Percentiles rank a stretch among this genome's conserved stretches.
Evolutionary conservation across 2,797 vertebrate species (phyloP).

Genomic region (Clarias laeviceps): DNA sequence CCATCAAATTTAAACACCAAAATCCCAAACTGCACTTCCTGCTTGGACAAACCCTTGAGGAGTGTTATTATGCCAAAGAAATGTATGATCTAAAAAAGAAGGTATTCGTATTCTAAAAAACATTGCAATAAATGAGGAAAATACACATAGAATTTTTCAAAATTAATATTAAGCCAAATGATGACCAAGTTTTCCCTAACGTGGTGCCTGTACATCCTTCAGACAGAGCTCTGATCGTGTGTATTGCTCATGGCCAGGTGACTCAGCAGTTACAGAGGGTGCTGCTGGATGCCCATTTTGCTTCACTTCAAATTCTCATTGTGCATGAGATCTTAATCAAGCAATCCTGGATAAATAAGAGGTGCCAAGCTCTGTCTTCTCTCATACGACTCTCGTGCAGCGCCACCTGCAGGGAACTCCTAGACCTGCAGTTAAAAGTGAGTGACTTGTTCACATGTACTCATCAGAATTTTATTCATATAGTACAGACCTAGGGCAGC

Average conservation of each 20-base stretch:
- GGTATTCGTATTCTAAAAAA: conserved; percentile 47
- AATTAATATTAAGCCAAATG: not conserved
- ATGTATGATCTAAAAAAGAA: conserved; percentile 68
- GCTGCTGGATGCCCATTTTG: not conserved
- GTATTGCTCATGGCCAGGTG: not conserved
- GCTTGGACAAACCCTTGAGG: conserved; percentile 69
- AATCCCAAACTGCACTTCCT: conserved; percentile 70
- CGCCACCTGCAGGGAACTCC: not conserved
- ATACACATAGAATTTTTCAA: no score
- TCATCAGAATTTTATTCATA: not conserved
- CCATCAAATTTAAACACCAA: conserved; percentile 64
- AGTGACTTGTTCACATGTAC: not conserved
- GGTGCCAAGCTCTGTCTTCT: conserved; percentile 3
- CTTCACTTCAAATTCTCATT: not conserved
- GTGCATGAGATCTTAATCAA: not conserved
- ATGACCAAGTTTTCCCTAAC: not conserved
- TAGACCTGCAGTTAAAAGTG: conserved; percentile 10
- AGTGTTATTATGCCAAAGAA: conserved; percentile 65
- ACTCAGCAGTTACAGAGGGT: conserved; percentile 8
- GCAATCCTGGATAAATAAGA: not conserved
- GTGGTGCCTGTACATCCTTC: not conserved
- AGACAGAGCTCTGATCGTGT: conserved; percentile 43
- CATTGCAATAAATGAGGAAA: no score
- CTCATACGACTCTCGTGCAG: not conserved
- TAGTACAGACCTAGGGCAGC: not conserved